Evolutionary conservation across 2,888 invertebrate genomes (phyloP).

Genomic region (Scaptomyza parva): DNA sequence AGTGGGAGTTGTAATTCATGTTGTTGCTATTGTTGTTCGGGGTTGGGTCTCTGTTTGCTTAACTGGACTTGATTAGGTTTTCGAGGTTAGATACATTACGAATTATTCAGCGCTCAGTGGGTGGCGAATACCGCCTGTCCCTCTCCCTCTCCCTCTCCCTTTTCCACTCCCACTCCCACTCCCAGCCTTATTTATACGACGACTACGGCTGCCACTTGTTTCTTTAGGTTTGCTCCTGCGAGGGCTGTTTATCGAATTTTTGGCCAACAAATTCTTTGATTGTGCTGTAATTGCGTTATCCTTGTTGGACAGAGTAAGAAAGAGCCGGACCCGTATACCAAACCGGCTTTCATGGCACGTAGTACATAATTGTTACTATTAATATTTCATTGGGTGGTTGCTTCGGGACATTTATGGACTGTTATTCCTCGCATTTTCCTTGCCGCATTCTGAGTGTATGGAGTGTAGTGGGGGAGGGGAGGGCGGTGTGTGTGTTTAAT

Average conservation of each 20-base stretch:
- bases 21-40: conserved; percentile 11
- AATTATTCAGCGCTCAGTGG: conserved; percentile 75
- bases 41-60: conserved; percentile 62
- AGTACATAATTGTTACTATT: conserved; percentile 79
- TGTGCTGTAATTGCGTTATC: conserved; percentile 76
- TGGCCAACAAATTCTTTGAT: conserved; percentile 72
- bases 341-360: conserved; percentile 60
- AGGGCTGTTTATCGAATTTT: conserved; percentile 68
- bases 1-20: conserved; percentile 34
- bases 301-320: conserved; percentile 39
- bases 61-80: conserved; percentile 82
- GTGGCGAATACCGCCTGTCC: conserved; percentile 2
- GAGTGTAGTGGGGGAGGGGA: background rate
- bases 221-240: conserved; percentile 32
- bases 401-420: conserved; percentile 67
- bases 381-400: conserved; percentile 80
- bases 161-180: background rate
- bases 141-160: background rate
- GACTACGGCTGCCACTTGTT: conserved; percentile 44
- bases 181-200: background rate
- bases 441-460: background rate
- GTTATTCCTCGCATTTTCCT: conserved; percentile 40
- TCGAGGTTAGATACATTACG: conserved; percentile 81
- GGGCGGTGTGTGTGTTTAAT: conserved; percentile 60
- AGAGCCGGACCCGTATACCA: conserved; percentile 20